A percentile compares a stretch with the other conserved stretches of the same genome.
Evolutionary conservation across 2,113 vertebrate genomes (phyloP).

Genomic region (Perca schrenkii): DNA sequence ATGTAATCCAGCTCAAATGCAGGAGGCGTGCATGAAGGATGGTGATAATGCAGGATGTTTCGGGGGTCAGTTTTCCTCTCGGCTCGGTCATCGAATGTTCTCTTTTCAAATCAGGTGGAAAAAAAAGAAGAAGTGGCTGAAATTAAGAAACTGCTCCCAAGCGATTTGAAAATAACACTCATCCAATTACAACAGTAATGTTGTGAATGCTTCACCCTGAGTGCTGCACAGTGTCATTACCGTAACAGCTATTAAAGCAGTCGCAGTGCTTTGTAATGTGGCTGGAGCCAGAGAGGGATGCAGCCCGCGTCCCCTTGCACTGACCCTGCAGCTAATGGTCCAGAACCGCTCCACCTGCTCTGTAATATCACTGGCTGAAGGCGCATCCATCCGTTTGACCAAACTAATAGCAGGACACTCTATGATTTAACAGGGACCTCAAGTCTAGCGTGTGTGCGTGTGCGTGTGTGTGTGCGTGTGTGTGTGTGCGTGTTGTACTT

Average conservation of each 20-base stretch:
- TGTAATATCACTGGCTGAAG: constrained; percentile 56
- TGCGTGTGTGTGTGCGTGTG: too few species aligned
- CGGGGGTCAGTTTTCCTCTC: constrained; percentile 16
- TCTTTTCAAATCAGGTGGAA: constrained; percentile 40
- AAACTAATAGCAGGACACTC: constrained; percentile 64
- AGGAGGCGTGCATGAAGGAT: background rate
- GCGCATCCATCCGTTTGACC: constrained; percentile 64
- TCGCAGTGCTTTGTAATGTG: constrained; percentile 49
- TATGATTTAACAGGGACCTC: constrained; percentile 47
- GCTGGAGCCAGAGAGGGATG: constrained; percentile 30
- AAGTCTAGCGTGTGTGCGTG: background rate
- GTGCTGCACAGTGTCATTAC: constrained; percentile 60
- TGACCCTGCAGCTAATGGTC: constrained; percentile 74
- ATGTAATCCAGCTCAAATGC: background rate
- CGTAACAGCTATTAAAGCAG: constrained; percentile 58
- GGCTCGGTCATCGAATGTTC: constrained; percentile 18
- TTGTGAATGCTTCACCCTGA: constrained; percentile 54
- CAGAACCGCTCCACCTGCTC: constrained; percentile 76
- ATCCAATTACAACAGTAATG: constrained; percentile 68
- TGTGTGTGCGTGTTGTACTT: constrained; percentile 2
- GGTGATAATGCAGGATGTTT: constrained; percentile 10
- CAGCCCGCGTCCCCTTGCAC: constrained; percentile 45
- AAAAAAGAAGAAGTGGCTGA: constrained; percentile 21
- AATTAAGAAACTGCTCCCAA: constrained; percentile 60
- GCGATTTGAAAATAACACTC: constrained; percentile 66